Conservation (phyloP, 2,797 vertebrate species). For the Sciurus carolinensis region DNA sequence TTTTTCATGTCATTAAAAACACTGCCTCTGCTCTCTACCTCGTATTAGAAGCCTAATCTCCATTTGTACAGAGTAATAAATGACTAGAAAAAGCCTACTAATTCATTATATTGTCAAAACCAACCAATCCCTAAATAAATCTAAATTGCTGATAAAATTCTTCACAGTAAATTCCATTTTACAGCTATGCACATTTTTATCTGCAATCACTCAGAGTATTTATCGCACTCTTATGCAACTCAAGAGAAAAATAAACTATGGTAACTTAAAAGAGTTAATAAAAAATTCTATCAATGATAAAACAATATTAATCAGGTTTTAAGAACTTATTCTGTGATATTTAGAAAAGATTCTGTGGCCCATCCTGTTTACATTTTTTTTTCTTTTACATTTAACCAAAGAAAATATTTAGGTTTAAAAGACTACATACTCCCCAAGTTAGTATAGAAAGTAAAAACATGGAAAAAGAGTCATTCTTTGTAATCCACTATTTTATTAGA, state of each 20-base stretch:
- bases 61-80: background rate
- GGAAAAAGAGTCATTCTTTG: background rate
- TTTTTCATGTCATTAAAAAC: slow-evolving; percentile 37
- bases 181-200: slow-evolving; percentile 26
- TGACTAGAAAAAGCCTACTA: background rate
- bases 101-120: background rate
- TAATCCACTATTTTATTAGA: background rate
- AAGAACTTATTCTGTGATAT: background rate
- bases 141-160: background rate
- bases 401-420: slow-evolving; percentile 67
- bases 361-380: slow-evolving; percentile 19
- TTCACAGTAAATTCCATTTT: slow-evolving; percentile 35
- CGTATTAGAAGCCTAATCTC: background rate
- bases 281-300: slow-evolving; percentile 48
- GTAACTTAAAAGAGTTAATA: background rate
- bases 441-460: background rate
- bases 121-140: background rate
- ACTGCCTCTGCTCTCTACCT: background rate
- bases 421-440: background rate
- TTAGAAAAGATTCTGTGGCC: slow-evolving; percentile 49
- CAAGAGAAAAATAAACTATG: slow-evolving; percentile 47
- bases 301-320: background rate
- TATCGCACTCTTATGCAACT: slow-evolving; percentile 11
- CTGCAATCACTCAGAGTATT: slow-evolving; percentile 27
- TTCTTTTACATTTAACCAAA: slow-evolving; percentile 46